Conservation (phyloP, 2,113 vertebrate genomes). For the Scartelaos histophorus region DNA sequence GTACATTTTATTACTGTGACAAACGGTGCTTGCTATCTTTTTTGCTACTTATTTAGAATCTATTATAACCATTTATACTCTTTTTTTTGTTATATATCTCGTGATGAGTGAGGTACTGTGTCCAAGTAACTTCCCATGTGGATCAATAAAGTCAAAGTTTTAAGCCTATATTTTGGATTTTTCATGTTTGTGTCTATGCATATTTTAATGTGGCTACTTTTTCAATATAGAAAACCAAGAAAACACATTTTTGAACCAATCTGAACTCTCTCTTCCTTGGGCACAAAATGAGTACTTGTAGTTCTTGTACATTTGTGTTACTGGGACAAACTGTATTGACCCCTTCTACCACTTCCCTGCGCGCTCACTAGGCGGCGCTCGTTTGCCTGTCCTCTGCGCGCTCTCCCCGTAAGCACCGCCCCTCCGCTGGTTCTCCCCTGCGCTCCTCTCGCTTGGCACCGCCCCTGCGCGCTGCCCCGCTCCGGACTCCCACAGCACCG, state of each 20-base stretch:
- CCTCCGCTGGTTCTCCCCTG: neutral
- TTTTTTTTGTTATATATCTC: too few relatives aligned
- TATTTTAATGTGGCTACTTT: neutral
- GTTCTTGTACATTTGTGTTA: neutral
- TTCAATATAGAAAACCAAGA: neutral
- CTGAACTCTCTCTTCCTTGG: neutral
- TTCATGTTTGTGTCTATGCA: too few relatives aligned
- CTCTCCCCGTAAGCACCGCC: constrained; percentile 37
- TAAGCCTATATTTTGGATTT: too few relatives aligned
- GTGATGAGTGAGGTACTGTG: too few relatives aligned
- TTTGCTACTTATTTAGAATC: too few relatives aligned
- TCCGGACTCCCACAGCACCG: constrained; percentile 38
- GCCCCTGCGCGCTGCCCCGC: constrained; percentile 37
- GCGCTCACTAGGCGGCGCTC: constrained; percentile 42
- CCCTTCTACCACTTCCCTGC: constrained; percentile 5
- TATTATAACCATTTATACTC: too few relatives aligned
- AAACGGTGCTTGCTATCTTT: too few relatives aligned
- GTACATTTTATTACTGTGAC: too few relatives aligned
- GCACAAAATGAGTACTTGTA: neutral
- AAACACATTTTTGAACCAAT: neutral
- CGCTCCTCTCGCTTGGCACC: constrained; percentile 36
- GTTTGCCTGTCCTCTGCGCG: constrained; percentile 4
- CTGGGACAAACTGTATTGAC: neutral
- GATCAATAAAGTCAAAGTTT: too few relatives aligned
- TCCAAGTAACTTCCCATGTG: too few relatives aligned